These are phyloP conservation scores for Haliaeetus leucogaster DNA, from an alignment of 2,113 vertebrate species.

Conservation along the genomic window DNA sequence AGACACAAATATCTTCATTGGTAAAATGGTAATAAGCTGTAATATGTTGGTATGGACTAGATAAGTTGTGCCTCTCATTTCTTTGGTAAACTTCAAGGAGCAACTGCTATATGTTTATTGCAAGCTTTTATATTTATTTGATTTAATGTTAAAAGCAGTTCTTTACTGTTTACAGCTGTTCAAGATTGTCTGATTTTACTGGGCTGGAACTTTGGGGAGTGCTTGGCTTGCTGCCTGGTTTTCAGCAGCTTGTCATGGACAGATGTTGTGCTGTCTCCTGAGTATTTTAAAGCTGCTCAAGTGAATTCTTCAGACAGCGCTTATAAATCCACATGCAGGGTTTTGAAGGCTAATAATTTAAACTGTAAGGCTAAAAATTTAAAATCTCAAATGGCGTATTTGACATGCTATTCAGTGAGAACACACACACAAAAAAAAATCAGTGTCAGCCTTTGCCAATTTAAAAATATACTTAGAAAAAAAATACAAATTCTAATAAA, in stretches of 20 bases:
- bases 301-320: conserved; percentile 56
- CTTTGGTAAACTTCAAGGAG: background rate
- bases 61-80: background rate
- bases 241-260: conserved; percentile 49
- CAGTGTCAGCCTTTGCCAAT: background rate
- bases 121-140: background rate
- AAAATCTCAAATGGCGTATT: background rate
- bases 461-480: background rate
- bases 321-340: conserved; percentile 38
- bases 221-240: conserved; percentile 51
- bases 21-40: background rate
- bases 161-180: conserved; percentile 38
- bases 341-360: conserved; percentile 55
- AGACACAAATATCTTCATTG: background rate
- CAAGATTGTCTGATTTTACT: background rate
- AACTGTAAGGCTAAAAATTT: background rate
- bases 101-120: background rate
- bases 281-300: conserved; percentile 49
- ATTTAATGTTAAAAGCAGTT: conserved; percentile 10
- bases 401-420: background rate
- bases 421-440: background rate
- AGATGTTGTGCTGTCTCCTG: conserved; percentile 59
- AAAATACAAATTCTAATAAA: background rate
- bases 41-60: background rate
- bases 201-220: conserved; percentile 12